Evolutionary conservation across 2,113 vertebrate genomes (phyloP).

Genomic region (Shinisaurus crocodilurus): DNA sequence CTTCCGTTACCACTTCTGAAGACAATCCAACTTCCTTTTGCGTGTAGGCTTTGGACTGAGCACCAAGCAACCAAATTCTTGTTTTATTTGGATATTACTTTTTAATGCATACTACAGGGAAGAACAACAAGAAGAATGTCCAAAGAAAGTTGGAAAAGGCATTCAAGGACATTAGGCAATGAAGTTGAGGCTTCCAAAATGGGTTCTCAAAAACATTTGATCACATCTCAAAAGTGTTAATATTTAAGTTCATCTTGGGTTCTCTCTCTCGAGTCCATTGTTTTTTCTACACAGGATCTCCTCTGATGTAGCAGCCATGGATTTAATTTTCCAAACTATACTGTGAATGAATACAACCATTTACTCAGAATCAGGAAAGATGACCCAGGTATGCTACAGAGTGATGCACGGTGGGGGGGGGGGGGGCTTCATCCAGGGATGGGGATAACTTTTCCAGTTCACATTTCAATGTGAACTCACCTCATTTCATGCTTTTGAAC

Average conservation of each 20-base stretch:
- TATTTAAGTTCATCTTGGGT: background rate
- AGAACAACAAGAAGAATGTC: constrained; percentile 24
- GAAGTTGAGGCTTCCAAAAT: constrained; percentile 15
- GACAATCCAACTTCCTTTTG: constrained; percentile 47
- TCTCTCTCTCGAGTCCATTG: background rate
- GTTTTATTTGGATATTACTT: constrained; percentile 52
- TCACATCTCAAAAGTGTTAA: background rate
- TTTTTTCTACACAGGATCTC: background rate
- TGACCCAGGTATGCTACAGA: background rate
- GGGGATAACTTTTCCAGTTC: no score
- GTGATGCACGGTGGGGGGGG: no score
- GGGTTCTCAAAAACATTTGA: constrained; percentile 19
- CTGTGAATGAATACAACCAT: background rate
- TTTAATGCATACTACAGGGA: constrained; percentile 32
- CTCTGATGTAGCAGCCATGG: background rate
- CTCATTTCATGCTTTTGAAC: no score
- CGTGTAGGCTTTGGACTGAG: constrained; percentile 43
- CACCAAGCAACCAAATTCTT: constrained; percentile 41
- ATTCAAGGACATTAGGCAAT: background rate
- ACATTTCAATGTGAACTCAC: no score
- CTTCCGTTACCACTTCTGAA: constrained; percentile 43
- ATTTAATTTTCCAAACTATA: background rate
- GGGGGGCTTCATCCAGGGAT: background rate
- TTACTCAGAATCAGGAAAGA: background rate
- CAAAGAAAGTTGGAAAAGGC: background rate